phyloP scores from a whole-genome alignment of 2,888 invertebrate species.

The Rhamnusium bicolor region DNA sequence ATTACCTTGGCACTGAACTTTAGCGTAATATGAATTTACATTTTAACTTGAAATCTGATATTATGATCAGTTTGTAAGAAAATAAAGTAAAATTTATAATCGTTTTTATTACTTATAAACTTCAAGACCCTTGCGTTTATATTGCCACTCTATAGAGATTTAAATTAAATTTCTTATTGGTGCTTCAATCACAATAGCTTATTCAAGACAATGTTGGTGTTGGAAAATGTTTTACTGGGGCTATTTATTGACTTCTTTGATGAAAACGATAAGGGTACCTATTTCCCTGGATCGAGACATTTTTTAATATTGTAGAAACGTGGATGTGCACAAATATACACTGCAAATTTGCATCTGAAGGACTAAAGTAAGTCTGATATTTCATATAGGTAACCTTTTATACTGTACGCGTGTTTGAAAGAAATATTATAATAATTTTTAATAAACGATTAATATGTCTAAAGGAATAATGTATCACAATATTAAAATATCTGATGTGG shows the following conservation, averaged over 20 bases:
- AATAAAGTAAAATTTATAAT: conserved; percentile 13
- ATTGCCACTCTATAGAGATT: conserved; percentile 4
- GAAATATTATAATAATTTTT: too few relatives aligned
- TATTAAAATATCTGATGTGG: too few relatives aligned
- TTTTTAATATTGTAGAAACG: not conserved
- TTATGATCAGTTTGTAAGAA: conserved; percentile 16
- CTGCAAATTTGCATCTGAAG: not conserved
- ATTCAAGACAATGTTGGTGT: not conserved
- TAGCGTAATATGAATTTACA: conserved; percentile 5
- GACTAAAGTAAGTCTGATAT: too few relatives aligned
- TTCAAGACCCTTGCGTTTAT: conserved; percentile 5
- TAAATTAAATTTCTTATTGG: conserved; percentile 6
- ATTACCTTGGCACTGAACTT: not conserved
- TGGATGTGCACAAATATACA: not conserved
- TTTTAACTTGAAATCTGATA: conserved; percentile 19
- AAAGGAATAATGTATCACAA: too few relatives aligned
- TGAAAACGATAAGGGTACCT: not conserved
- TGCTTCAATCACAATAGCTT: not conserved
- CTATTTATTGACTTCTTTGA: not conserved
- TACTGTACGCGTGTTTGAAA: too few relatives aligned
- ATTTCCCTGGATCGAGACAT: not conserved
- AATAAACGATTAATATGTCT: too few relatives aligned
- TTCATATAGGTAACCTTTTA: too few relatives aligned
- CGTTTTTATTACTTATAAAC: conserved; percentile 17
- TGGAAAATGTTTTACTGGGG: not conserved